Conservation (phyloP, 1,140 invertebrate genomes). For the Lucilia cuprina region DNA sequence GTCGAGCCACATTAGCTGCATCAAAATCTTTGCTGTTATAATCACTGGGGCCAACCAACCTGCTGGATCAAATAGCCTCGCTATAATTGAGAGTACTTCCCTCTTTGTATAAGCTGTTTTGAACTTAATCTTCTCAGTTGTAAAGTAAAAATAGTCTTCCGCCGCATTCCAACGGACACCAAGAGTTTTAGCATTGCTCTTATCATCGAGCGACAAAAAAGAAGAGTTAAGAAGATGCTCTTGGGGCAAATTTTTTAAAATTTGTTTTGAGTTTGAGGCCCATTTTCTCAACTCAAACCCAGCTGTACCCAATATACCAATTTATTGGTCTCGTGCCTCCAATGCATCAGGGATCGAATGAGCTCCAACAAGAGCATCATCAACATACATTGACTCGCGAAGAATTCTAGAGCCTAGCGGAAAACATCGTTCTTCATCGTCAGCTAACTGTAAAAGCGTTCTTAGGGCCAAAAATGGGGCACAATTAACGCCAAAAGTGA, state of each 20-base stretch:
- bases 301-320: not conserved
- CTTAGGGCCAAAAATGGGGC: slow-evolving; percentile 50
- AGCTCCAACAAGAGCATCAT: too few relatives aligned
- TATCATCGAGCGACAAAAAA: too few relatives aligned
- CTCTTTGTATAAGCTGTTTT: slow-evolving; percentile 16
- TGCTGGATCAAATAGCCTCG: not conserved
- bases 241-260: not conserved
- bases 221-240: not conserved
- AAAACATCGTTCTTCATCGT: not conserved
- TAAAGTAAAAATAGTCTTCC: not conserved
- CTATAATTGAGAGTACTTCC: slow-evolving; percentile 35
- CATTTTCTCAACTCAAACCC: not conserved
- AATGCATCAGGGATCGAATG: too few relatives aligned
- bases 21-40: slow-evolving; percentile 57
- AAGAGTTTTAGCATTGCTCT: not conserved
- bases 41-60: too few relatives aligned
- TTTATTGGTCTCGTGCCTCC: not conserved
- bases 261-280: not conserved
- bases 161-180: not conserved
- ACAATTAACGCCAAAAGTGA: slow-evolving; percentile 51
- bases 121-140: not conserved
- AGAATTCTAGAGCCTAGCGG: not conserved
- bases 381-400: not conserved
- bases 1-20: slow-evolving; percentile 62
- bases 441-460: slow-evolving; percentile 46